A percentile compares a stretch with the other conserved stretches of the same genome.
These are phyloP conservation scores for Octopus sinensis DNA, from an alignment of 1,140 invertebrate species.

Conservation along the genomic window DNA sequence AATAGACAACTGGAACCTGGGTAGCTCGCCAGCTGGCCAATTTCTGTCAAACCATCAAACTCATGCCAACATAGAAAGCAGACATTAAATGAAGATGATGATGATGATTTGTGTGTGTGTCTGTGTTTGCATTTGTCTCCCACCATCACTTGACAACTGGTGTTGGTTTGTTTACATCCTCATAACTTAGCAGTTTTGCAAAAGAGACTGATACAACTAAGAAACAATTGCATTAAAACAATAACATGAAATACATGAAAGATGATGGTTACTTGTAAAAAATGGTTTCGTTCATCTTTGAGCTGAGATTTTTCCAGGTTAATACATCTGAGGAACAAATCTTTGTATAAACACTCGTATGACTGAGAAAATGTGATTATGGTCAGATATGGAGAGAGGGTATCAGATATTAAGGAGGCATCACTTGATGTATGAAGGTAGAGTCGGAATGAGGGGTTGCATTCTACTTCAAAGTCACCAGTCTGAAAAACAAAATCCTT, in stretches of 20 bases:
- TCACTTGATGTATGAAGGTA: slow-evolving; percentile 54
- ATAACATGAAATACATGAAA: not conserved
- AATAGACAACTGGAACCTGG: too few relatives aligned
- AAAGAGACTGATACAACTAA: too few relatives aligned
- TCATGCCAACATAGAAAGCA: too few relatives aligned
- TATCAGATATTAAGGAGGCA: slow-evolving; percentile 47
- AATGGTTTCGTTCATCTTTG: slow-evolving; percentile 49
- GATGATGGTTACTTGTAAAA: slow-evolving; percentile 42
- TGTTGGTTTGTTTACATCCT: too few relatives aligned
- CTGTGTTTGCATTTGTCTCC: too few relatives aligned
- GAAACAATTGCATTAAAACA: not conserved
- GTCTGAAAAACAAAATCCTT: slow-evolving; percentile 35
- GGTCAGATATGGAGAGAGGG: slow-evolving; percentile 49
- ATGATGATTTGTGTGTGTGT: too few relatives aligned
- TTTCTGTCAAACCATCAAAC: too few relatives aligned
- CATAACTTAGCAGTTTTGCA: too few relatives aligned
- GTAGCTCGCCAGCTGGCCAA: too few relatives aligned
- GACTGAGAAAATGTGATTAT: slow-evolving; percentile 53
- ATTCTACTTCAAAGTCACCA: slow-evolving; percentile 57
- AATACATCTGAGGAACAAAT: slow-evolving; percentile 53
- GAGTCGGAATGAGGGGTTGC: slow-evolving; percentile 54
- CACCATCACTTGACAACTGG: too few relatives aligned
- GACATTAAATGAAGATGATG: too few relatives aligned
- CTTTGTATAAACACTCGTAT: slow-evolving; percentile 47
- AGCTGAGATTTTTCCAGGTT: slow-evolving; percentile 52